These are phyloP conservation scores for Sialis lutaria DNA, from an alignment of 2,888 invertebrate genomes.

Conservation along the genomic window DNA sequence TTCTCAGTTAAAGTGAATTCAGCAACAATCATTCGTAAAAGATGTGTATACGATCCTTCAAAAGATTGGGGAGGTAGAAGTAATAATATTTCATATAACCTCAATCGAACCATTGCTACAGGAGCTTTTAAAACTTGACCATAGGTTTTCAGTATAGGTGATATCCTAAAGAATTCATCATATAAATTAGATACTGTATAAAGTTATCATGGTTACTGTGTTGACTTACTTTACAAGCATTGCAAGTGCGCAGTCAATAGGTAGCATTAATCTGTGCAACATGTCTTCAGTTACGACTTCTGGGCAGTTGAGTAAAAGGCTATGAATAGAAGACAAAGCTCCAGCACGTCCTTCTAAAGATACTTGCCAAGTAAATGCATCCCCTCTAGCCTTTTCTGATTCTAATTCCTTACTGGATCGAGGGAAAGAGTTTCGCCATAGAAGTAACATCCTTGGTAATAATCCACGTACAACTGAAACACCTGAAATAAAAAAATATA, in stretches of 20 bases:
- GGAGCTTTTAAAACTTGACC: conserved; percentile 88
- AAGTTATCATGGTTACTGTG: neutral
- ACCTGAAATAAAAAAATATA: conserved; percentile 29
- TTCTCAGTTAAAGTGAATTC: conserved; percentile 93
- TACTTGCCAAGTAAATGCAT: conserved; percentile 99
- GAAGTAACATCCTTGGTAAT: conserved; percentile 77
- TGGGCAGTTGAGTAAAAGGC: conserved; percentile 78
- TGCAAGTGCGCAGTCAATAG: conserved; percentile 87
- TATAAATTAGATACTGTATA: neutral
- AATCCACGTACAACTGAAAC: conserved; percentile 84
- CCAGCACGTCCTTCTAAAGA: conserved; percentile 93
- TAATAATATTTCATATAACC: conserved; percentile 77
- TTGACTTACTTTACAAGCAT: conserved; percentile 76
- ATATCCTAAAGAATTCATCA: conserved; percentile 41
- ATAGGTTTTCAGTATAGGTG: conserved; percentile 69
- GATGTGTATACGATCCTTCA: conserved; percentile 72
- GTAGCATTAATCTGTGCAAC: conserved; percentile 68
- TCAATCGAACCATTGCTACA: conserved; percentile 79
- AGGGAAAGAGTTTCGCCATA: conserved; percentile 98
- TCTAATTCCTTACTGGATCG: conserved; percentile 91
- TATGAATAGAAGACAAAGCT: conserved; percentile 88
- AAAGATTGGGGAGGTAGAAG: conserved; percentile 61
- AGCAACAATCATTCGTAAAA: conserved; percentile 79
- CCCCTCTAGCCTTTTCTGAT: conserved; percentile 87
- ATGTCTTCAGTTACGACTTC: conserved; percentile 87